Conservation (phyloP, 2,797 vertebrate genomes). For the Sorex maritimensis region DNA sequence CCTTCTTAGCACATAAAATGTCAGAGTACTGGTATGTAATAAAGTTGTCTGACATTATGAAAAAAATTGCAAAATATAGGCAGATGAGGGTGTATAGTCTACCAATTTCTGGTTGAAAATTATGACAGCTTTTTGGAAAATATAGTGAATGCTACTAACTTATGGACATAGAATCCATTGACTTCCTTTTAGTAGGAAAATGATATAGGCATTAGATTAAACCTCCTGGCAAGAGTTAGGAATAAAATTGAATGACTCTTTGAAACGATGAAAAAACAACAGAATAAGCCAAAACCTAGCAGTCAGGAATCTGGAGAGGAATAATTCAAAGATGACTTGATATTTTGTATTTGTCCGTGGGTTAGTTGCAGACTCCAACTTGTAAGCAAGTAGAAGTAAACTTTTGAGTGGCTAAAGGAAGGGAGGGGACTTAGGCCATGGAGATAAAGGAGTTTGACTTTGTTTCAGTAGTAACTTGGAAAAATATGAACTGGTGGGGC, state of each 20-base stretch:
- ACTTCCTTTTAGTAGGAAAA: not conserved
- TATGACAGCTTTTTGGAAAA: not conserved
- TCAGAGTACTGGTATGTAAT: no score
- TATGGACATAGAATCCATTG: not conserved
- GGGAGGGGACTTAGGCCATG: no score
- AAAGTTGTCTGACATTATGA: no score
- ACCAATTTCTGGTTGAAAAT: not conserved
- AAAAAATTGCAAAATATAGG: not conserved
- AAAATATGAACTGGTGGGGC: no score
- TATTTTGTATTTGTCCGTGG: not conserved
- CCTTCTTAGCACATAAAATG: no score
- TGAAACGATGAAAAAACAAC: constrained; percentile 14
- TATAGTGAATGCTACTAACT: not conserved
- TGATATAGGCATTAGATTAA: constrained; percentile 18
- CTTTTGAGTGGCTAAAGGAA: not conserved
- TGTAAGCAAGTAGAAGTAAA: not conserved
- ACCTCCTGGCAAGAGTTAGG: not conserved
- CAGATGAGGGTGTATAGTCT: not conserved
- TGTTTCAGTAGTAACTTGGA: no score
- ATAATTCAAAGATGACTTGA: not conserved
- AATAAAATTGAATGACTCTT: not conserved
- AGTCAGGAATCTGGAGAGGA: not conserved
- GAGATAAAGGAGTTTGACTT: no score
- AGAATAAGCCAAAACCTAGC: not conserved
- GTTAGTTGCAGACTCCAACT: no score